A percentile compares a stretch with the other conserved stretches of the same genome.
phyloP scores from a whole-genome alignment of 1,140 invertebrate genomes.

The Lepidurus packardi region DNA sequence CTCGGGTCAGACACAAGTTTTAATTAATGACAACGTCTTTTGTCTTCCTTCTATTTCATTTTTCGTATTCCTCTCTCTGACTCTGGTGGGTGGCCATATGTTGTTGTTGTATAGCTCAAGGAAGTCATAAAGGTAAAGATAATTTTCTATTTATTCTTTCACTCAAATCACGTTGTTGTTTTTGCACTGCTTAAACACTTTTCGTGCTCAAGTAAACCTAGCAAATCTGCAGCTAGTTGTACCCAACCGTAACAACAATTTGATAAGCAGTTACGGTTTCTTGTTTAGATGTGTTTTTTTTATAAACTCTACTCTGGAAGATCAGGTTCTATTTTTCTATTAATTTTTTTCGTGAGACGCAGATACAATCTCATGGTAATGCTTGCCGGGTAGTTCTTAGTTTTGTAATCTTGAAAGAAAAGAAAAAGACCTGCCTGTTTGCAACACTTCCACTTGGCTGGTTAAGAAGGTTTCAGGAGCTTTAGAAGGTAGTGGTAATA shows the following conservation, averaged over 20 bases:
- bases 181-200: neutral
- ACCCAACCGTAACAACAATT: neutral
- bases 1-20: neutral
- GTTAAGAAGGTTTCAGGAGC: neutral
- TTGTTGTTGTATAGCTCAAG: neutral
- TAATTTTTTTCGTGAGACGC: neutral
- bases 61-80: constrained; percentile 28
- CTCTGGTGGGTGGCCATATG: constrained; percentile 29
- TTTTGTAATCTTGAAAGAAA: neutral
- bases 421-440: neutral
- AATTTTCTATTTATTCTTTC: constrained; percentile 14
- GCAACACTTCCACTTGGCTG: neutral
- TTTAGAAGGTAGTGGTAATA: neutral
- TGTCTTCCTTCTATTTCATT: constrained; percentile 26
- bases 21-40: neutral
- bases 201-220: neutral
- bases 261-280: neutral
- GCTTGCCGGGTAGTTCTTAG: neutral
- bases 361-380: neutral
- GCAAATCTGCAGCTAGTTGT: no score
- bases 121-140: constrained; percentile 26
- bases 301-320: neutral
- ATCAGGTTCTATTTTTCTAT: neutral
- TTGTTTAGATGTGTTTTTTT: neutral
- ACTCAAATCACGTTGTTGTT: neutral